Base-by-base conservation (phyloP, 2,888 invertebrate genomes). In the Cotesia congregata region DNA sequence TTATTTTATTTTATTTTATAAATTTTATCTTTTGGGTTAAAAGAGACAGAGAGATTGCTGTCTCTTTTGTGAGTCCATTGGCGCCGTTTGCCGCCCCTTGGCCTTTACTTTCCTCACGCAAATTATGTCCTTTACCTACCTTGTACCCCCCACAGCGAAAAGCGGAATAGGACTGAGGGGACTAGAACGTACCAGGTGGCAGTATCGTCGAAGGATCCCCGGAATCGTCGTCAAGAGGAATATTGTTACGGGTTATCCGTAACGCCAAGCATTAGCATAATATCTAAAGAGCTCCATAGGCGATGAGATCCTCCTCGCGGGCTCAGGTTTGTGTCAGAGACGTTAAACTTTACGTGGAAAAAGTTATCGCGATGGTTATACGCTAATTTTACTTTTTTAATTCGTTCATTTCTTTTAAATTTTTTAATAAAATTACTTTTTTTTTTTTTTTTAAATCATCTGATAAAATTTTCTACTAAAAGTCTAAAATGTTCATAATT, bases 191-290 rank as follows among this genome's bases (percentile, higher is more conserved):
- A 82, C 81, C 84, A 84, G 83, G 84, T 84, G 84, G 79, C 80
- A 82, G 82, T 83, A 80, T 79, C 81, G 62, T 64, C 62, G 39
- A 50, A 73, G 39, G 72, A 72, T 76, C 59, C 38, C 15, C 61
- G 9, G 40, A 62, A 61, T 39, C 38, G 72, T 76, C 73, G 76
- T 67, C 72, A 72, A 68, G 76, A 71, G 72, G 62, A 67, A 74
- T 74, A 74, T 65, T 20, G 40, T 61, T 69, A 70, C 77, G 67
- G 70, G 71, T 76, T 76, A 70, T 78, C 71, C 69, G 74, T 73
- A 77, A 75, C 74, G 68, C 79, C 80, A 82, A 82, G 79, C 82
- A 83, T 84, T 85, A 81, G 79, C 82, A 83, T 83, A 83, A 84
- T 84, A 83, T 81, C 61, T 72, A 61, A 72, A 76, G 30, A 38